phyloP scores from a whole-genome alignment of 2,888 invertebrate species.

The Drosophila prostipennis region DNA sequence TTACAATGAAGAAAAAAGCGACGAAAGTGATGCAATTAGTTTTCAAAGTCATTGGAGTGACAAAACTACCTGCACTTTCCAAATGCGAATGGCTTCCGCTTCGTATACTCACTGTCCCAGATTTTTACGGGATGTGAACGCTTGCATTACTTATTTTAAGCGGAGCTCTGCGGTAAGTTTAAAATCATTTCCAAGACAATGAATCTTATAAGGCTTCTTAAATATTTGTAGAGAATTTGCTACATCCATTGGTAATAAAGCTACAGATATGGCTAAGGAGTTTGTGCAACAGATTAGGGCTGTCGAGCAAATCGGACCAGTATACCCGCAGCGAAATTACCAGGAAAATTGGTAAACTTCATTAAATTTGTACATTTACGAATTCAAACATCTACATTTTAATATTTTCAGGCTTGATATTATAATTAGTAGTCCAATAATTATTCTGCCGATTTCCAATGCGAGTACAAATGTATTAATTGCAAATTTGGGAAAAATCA shows the following conservation, averaged over 20 bases:
- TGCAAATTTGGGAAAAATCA: constrained; percentile 96
- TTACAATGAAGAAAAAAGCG: constrained; percentile 73
- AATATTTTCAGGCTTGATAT: constrained; percentile 87
- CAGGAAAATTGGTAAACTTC: constrained; percentile 44
- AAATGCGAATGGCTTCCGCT: constrained; percentile 91
- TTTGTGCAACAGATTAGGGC: constrained; percentile 89
- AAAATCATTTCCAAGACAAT: neutral
- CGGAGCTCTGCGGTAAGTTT: constrained; percentile 87
- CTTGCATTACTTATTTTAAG: constrained; percentile 95
- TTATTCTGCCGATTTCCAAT: constrained; percentile 92
- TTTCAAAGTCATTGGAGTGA: constrained; percentile 83
- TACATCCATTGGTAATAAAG: constrained; percentile 93
- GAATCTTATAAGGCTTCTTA: no score
- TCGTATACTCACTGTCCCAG: constrained; percentile 97
- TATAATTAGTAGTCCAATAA: constrained; percentile 94
- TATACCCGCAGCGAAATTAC: constrained; percentile 27
- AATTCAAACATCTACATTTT: neutral
- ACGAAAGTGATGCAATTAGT: constrained; percentile 84
- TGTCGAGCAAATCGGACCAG: constrained; percentile 48
- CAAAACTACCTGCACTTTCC: constrained; percentile 77
- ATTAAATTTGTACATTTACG: no score
- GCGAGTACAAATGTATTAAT: constrained; percentile 93
- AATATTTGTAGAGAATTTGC: constrained; percentile 88
- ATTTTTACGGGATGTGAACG: constrained; percentile 93
- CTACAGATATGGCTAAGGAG: constrained; percentile 96